Evolutionary conservation across 2,888 invertebrate genomes (phyloP).

Genomic region (Limnephilus auricula): DNA sequence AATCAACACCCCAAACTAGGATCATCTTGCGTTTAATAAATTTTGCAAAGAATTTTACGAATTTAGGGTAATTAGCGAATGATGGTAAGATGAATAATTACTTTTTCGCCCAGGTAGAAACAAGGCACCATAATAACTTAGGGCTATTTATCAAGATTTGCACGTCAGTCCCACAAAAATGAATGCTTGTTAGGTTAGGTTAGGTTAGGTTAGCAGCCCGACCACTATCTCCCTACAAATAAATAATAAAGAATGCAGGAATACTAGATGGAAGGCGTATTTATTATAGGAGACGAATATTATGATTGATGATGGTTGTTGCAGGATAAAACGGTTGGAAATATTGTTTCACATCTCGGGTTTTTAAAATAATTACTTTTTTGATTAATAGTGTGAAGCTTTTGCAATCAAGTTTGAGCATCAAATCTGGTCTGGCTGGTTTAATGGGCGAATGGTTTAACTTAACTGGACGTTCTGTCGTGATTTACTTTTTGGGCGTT

Average conservation of each 20-base stretch:
- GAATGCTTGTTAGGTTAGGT: too few species aligned
- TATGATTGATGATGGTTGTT: not conserved
- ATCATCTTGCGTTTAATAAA: not conserved
- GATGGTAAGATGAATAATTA: not conserved
- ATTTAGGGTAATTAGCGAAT: not conserved
- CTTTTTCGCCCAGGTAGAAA: not conserved
- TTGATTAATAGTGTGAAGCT: not conserved
- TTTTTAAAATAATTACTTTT: not conserved
- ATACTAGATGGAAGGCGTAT: not conserved
- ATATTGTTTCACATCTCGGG: not conserved
- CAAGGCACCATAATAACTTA: not conserved
- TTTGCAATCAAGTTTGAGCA: not conserved
- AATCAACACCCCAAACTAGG: not conserved
- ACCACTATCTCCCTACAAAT: not conserved
- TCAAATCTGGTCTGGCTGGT: not conserved
- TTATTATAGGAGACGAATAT: not conserved
- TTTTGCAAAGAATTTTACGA: not conserved
- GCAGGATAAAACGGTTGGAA: not conserved
- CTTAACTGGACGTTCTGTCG: too few species aligned
- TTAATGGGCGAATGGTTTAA: not conserved
- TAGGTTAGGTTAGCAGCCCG: too few species aligned
- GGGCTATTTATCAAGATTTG: slow-evolving; percentile 40
- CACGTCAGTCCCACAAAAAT: slow-evolving; percentile 21
- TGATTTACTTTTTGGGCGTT: too few species aligned
- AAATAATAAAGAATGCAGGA: not conserved